phyloP scores from a whole-genome alignment of 2,113 vertebrate genomes.

The Notarius lentiginosus region DNA sequence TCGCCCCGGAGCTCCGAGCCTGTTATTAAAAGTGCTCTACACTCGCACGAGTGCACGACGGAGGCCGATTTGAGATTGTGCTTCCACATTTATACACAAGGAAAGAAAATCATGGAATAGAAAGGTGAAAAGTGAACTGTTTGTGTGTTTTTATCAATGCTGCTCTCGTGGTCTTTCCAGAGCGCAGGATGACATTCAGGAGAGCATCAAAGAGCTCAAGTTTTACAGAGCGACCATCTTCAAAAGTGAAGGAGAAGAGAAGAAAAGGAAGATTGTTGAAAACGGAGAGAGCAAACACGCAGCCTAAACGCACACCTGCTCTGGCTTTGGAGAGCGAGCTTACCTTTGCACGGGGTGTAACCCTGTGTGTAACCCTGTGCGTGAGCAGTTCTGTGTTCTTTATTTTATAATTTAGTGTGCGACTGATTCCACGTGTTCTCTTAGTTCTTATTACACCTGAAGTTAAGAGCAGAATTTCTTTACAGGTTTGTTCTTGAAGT shows the following conservation, averaged over 20 bases:
- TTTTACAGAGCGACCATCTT: conserved; percentile 91
- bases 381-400: neutral
- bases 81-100: no score
- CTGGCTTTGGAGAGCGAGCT: neutral
- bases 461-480: neutral
- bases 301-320: neutral
- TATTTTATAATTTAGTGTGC: neutral
- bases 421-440: neutral
- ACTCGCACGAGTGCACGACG: neutral
- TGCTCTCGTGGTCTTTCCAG: conserved; percentile 67
- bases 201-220: conserved; percentile 93
- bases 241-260: conserved; percentile 78
- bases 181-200: conserved; percentile 90
- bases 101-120: no score
- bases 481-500: neutral
- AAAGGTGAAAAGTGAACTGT: no score
- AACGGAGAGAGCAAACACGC: conserved; percentile 72
- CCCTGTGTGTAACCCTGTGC: neutral
- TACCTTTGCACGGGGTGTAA: neutral
- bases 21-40: neutral
- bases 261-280: conserved; percentile 80
- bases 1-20: neutral
- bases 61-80: neutral
- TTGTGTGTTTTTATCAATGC: neutral
- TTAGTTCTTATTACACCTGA: neutral